Percentiles rank a stretch among this genome's conserved stretches.
phyloP scores from a whole-genome alignment of 2,888 invertebrate species.

The Shargacucullia verbasci region DNA sequence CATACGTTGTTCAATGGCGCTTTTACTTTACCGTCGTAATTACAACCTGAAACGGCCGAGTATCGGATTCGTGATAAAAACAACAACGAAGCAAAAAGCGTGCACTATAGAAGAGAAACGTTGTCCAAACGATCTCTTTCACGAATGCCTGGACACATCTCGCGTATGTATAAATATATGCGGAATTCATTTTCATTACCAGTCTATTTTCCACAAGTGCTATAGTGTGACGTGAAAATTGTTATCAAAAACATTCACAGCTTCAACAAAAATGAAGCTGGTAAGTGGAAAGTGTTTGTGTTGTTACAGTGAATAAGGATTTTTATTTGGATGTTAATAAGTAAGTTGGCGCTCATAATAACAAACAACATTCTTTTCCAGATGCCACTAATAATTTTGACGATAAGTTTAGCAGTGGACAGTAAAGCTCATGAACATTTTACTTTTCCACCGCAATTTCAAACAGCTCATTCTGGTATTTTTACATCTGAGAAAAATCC shows the following conservation, averaged over 20 bases:
- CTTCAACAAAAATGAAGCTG: conserved; percentile 84
- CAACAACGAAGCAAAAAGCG: conserved; percentile 53
- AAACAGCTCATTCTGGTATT: conserved; percentile 66
- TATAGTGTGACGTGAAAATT: conserved; percentile 80
- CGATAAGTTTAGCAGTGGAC: conserved; percentile 65
- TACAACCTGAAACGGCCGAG: conserved; percentile 47
- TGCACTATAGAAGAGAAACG: conserved; percentile 75
- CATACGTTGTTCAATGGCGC: conserved; percentile 38
- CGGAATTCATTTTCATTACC: conserved; percentile 88
- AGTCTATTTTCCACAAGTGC: conserved; percentile 82
- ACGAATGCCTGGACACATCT: conserved; percentile 85
- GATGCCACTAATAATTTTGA: conserved; percentile 73
- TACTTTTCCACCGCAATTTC: conserved; percentile 77
- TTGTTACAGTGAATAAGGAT: conserved; percentile 55
- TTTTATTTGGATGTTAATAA: conserved; percentile 59
- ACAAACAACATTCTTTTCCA: conserved; percentile 68
- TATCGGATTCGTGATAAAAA: conserved; percentile 52
- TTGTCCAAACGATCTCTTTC: conserved; percentile 79
- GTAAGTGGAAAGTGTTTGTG: conserved; percentile 80
- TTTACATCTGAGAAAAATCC: conserved; percentile 77
- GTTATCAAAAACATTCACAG: conserved; percentile 67
- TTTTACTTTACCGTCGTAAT: conserved; percentile 54
- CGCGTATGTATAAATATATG: conserved; percentile 88
- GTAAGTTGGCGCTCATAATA: conserved; percentile 62
- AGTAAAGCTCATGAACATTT: conserved; percentile 73